A percentile compares a stretch with the other conserved stretches of the same genome.
Conservation (phyloP, 2,113 vertebrate genomes). For the Crocuta crocuta region DNA sequence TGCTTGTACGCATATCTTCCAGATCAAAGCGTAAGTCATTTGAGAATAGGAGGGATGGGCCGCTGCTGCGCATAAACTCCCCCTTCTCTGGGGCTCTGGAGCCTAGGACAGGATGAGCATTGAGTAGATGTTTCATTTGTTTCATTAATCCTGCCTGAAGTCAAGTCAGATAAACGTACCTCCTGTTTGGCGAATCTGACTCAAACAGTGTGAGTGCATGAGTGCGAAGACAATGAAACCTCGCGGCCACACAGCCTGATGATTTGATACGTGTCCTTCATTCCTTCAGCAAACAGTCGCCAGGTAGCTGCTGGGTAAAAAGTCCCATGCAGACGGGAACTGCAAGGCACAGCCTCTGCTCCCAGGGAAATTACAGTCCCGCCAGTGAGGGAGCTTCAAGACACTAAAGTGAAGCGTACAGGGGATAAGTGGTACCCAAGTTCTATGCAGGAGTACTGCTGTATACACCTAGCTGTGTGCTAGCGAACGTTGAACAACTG, state of each 20-base stretch:
- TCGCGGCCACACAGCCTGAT: not conserved
- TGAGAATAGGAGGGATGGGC: not conserved
- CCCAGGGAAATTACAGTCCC: not conserved
- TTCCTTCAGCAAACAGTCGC: not conserved
- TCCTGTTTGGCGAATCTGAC: slow-evolving; percentile 14
- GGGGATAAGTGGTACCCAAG: not conserved
- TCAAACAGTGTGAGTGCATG: not conserved
- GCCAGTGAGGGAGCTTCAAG: not conserved
- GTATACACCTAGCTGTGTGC: not conserved
- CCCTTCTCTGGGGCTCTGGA: not conserved
- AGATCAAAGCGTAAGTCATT: slow-evolving; percentile 27
- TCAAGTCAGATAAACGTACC: slow-evolving; percentile 20
- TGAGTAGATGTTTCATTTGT: not conserved
- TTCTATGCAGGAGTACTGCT: not conserved
- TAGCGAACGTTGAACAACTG: not conserved
- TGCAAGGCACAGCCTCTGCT: not conserved
- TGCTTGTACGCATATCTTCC: not conserved
- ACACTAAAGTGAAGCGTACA: not conserved
- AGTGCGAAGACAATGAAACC: not conserved
- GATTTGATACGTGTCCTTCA: not conserved
- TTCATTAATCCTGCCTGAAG: slow-evolving; percentile 11
- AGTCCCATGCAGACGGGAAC: not conserved
- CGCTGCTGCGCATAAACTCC: not conserved
- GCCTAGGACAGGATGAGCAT: not conserved
- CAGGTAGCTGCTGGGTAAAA: not conserved